Conservation (phyloP, 2,797 vertebrate species). For the Ibycter americanus region DNA sequence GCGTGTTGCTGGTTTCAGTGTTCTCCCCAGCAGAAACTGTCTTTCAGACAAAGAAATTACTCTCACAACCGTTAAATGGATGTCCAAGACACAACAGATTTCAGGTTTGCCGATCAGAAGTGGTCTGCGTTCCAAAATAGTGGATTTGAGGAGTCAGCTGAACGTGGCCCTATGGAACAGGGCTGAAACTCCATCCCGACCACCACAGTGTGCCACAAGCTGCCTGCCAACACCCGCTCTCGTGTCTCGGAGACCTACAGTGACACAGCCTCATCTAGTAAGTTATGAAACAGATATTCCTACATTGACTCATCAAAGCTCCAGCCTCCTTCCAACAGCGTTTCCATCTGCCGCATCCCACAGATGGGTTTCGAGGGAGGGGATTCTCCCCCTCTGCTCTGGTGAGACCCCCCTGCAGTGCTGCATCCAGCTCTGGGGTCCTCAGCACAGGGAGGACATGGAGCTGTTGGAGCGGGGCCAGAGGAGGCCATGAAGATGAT, state of each 20-base stretch:
- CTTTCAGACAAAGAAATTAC: not conserved
- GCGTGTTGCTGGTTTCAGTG: not conserved
- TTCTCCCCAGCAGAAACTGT: not conserved
- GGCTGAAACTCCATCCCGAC: not conserved
- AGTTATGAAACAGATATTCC: not conserved
- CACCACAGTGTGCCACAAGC: not conserved
- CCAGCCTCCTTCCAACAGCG: not conserved
- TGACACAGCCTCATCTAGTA: not conserved
- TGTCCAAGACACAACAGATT: not conserved
- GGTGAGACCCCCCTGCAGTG: too few species aligned
- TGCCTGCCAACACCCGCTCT: not conserved
- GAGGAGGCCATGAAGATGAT: too few species aligned
- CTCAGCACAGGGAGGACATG: too few species aligned
- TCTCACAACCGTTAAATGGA: too few species aligned
- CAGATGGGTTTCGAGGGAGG: too few species aligned
- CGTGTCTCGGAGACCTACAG: not conserved
- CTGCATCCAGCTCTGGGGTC: too few species aligned
- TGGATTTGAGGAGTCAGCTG: not conserved
- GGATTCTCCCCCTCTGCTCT: too few species aligned
- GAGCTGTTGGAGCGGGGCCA: too few species aligned
- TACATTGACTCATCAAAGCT: not conserved
- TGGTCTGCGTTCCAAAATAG: rapidly evolving
- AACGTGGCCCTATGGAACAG: not conserved
- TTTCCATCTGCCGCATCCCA: not conserved
- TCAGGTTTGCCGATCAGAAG: not conserved